Percentiles rank a stretch among this genome's conserved stretches.
Conservation (phyloP, 2,113 vertebrate genomes). For the Chlorocebus sabaeus region DNA sequence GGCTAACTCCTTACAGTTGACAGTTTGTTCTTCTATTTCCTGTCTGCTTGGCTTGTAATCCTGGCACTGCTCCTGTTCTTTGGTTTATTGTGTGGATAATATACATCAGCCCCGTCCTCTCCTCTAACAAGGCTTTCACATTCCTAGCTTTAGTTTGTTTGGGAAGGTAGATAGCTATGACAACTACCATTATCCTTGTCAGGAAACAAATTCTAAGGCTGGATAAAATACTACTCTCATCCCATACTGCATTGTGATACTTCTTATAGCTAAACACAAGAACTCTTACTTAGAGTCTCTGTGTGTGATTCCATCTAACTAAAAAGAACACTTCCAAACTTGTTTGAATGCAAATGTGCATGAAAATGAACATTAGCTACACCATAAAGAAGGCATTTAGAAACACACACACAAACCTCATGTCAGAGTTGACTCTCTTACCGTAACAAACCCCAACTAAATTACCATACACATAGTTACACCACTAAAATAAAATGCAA, state of each 20-base stretch:
- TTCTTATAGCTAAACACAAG: neutral
- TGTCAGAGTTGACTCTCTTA: neutral
- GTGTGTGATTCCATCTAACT: neutral
- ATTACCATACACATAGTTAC: neutral
- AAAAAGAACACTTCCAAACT: neutral
- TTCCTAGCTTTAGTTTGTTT: neutral
- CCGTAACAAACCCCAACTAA: neutral
- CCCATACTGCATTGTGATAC: neutral
- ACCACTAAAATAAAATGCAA: neutral
- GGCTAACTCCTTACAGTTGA: neutral
- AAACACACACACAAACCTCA: neutral
- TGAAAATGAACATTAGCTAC: neutral
- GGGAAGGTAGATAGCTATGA: neutral
- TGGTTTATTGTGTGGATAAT: neutral
- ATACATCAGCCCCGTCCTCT: rapidly evolving
- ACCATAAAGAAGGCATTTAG: neutral
- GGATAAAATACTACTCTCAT: neutral
- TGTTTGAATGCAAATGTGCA: neutral
- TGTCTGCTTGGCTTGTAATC: neutral
- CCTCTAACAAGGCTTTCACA: no score
- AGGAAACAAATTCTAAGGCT: neutral
- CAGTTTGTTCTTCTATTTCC: neutral
- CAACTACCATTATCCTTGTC: neutral
- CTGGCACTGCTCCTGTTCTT: neutral
- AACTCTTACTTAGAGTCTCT: neutral